These are phyloP conservation scores for Hoplias malabaricus DNA, from an alignment of 2,113 vertebrate species.

Conservation along the genomic window DNA sequence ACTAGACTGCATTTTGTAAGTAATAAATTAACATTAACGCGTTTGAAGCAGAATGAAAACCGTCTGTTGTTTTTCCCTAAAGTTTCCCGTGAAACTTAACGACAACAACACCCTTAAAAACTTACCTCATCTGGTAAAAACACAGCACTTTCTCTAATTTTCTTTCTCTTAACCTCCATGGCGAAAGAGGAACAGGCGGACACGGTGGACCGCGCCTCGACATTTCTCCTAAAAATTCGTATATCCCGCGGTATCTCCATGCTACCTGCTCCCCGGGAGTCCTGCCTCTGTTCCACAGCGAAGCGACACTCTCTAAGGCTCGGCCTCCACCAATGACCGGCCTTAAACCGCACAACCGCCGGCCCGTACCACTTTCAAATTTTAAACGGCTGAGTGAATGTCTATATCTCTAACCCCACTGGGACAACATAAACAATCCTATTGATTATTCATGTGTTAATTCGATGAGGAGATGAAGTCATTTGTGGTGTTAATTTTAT, in stretches of 20 bases:
- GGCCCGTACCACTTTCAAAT: conserved; percentile 52
- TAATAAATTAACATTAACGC: too few relatives aligned
- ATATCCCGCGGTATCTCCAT: conserved; percentile 74
- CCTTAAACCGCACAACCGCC: conserved; percentile 45
- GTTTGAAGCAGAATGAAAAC: too few relatives aligned
- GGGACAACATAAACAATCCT: too few relatives aligned
- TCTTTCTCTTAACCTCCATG: conserved; percentile 79
- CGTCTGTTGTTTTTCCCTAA: too few relatives aligned
- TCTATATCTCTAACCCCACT: too few relatives aligned
- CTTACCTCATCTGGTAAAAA: conserved; percentile 70
- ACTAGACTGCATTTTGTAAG: too few relatives aligned
- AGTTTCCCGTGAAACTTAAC: background rate
- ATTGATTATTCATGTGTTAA: background rate
- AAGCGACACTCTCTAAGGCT: conserved; percentile 30
- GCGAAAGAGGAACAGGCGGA: conserved; percentile 70
- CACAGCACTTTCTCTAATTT: conserved; percentile 68
- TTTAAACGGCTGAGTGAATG: conserved; percentile 16
- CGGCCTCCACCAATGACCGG: background rate
- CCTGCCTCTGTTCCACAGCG: conserved; percentile 26
- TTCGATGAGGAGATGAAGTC: fast-evolving
- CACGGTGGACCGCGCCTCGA: conserved; percentile 44
- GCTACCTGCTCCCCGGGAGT: conserved; percentile 33
- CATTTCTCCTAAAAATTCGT: conserved; percentile 69
- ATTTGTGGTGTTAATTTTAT: background rate
- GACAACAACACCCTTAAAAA: background rate